Conservation (phyloP, 64 coral and sea anemone species). For the Exaiptasia diaphana region DNA sequence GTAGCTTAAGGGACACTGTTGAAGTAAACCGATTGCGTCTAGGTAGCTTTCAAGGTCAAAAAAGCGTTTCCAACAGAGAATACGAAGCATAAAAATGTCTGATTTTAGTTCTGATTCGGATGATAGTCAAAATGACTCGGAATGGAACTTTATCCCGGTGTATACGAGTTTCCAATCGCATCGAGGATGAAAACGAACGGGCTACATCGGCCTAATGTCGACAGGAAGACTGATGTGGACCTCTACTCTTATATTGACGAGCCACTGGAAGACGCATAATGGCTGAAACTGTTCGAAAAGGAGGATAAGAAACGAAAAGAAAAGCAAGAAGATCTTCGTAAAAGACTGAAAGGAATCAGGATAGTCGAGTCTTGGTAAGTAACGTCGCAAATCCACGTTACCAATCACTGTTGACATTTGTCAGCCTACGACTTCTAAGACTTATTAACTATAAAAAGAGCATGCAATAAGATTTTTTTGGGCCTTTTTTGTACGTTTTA, state of each 20-base stretch:
- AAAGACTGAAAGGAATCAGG: background rate
- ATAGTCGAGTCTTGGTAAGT: background rate
- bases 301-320: background rate
- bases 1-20: conserved; percentile 1
- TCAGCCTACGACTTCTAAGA: no score
- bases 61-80: background rate
- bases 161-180: background rate
- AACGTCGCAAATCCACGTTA: background rate
- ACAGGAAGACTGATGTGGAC: background rate
- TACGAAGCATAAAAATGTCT: background rate
- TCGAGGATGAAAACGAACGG: background rate
- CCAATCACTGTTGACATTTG: no score
- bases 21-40: background rate
- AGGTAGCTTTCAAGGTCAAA: background rate
- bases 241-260: background rate
- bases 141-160: background rate
- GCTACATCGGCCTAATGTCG: background rate
- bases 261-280: background rate
- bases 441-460: no score
- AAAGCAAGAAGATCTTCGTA: background rate
- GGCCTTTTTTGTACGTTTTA: background rate
- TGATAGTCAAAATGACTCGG: background rate
- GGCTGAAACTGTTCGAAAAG: background rate
- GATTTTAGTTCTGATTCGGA: background rate
- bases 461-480: background rate